Evolutionary conservation across 2,888 invertebrate genomes (phyloP), one percentile per base, ranked within the genome.

Genomic region (Elmis aenea): DNA sequence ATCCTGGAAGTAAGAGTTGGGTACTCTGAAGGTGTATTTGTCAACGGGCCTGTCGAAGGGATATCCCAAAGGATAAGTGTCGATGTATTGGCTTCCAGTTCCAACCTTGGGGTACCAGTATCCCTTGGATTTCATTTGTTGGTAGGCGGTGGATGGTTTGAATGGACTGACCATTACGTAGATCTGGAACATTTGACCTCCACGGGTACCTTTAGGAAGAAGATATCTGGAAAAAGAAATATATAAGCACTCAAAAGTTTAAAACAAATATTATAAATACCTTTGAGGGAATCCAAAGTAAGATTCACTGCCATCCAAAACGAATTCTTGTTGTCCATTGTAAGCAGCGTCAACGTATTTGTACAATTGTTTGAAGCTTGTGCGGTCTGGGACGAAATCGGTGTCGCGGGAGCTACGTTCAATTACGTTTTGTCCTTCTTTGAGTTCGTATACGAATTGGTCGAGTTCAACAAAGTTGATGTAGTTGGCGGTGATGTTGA

Each of bases 211-310:
- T 54, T 71, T 83, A 23, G 88, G 87, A 32, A 88, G 67, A 22
- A 85, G 60, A 24, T 85, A 69, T 32, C 66, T 62, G 35, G 26
- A 52, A 39, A 28, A 26, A 42, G n/a, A n/a, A n/a, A n/a, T n/a
- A n/a, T n/a, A n/a, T n/a, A n/a, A n/a, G n/a, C n/a, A n/a, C n/a
- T 25, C 13, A 24, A 12, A 28, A 22, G 13, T 5, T 4, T 13
- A 3, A 13, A 2, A 30, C 30, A 13, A 26, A 51, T 16, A 15
- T 15, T 25, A 13, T 24, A 28, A 14, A 16, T 45, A 58, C 57
- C 84, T 79, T 13, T 76, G 72, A 2, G 87, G 86, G 73, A 81
- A 83, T 30, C 81, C 80, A 43, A 77, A 81, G 55, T 80, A 70
- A 48, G 70, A 73, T 64, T 75, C 74, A 55, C 67, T 72, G 48